A percentile compares a stretch with the other conserved stretches of the same genome.
These are phyloP conservation scores for Erpobdella octoculata DNA, from an alignment of 2,888 invertebrate genomes.

Conservation along the genomic window DNA sequence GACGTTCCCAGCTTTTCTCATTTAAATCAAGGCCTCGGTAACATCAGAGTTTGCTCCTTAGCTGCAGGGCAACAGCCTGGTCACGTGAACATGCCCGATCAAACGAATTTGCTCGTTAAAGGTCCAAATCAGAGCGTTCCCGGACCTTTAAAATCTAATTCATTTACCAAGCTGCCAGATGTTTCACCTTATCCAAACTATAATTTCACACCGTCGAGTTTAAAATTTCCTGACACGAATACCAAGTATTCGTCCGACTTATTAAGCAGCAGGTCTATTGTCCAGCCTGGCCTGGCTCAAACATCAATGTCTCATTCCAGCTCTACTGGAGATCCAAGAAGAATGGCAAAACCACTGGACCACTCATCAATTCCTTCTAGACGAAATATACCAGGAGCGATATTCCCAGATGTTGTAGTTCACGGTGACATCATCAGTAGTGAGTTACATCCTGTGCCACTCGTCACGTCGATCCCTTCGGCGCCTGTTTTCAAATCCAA, in stretches of 20 bases:
- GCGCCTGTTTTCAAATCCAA: neutral
- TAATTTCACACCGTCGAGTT: too few species aligned
- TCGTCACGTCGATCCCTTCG: too few species aligned
- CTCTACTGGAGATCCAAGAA: conserved; percentile 10
- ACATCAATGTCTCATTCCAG: neutral
- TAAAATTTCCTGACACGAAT: neutral
- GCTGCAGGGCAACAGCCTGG: neutral
- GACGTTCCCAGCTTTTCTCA: neutral
- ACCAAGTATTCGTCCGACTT: too few species aligned
- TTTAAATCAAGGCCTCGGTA: too few species aligned
- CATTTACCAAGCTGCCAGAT: neutral
- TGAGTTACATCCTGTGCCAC: too few species aligned
- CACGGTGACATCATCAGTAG: too few species aligned
- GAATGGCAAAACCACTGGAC: conserved; percentile 13
- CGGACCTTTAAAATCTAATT: neutral
- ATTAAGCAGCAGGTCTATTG: too few species aligned
- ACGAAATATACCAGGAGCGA: neutral
- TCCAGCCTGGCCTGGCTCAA: neutral
- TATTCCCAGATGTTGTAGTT: too few species aligned
- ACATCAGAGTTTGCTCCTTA: neutral
- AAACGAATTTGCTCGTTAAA: neutral
- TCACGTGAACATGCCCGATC: neutral
- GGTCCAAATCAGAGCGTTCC: neutral
- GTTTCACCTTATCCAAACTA: neutral
- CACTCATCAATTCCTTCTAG: conserved; percentile 27